A percentile compares a stretch with the other conserved stretches of the same genome.
phyloP scores from a whole-genome alignment of 2,888 invertebrate species.

The Xestia rhomboidea region DNA sequence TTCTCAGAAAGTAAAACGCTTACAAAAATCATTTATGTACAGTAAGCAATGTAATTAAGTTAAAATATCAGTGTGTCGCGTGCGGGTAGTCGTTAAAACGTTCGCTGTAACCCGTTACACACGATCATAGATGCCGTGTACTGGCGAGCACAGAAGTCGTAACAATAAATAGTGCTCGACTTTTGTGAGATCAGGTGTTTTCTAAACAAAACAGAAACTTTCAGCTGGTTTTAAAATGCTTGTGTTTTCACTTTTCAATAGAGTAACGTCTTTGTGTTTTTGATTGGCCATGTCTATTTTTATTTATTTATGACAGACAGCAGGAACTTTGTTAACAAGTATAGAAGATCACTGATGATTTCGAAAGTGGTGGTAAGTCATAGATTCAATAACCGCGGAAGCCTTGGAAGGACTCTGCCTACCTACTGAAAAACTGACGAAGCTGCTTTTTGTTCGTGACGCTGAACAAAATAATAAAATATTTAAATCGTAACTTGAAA shows the following conservation, averaged over 20 bases:
- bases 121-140: conserved; percentile 53
- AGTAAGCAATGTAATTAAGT: conserved; percentile 64
- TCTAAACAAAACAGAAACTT: not conserved
- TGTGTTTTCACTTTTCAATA: not conserved
- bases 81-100: conserved; percentile 62
- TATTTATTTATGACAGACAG: not conserved
- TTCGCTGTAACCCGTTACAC: conserved; percentile 62
- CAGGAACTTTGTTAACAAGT: not conserved
- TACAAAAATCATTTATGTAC: conserved; percentile 40
- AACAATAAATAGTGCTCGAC: not conserved
- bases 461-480: not conserved
- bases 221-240: not conserved
- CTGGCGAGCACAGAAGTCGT: conserved; percentile 39
- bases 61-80: conserved; percentile 63
- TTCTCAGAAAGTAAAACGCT: conserved; percentile 1
- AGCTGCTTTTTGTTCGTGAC: not conserved
- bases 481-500: not conserved
- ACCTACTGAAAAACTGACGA: not conserved
- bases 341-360: not conserved
- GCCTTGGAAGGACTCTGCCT: not conserved
- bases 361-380: not conserved
- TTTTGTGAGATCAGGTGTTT: conserved; percentile 31
- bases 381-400: not conserved
- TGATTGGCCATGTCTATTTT: not conserved
- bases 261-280: not conserved